Evolutionary conservation across 2,113 vertebrate species (phyloP).

Genomic region (Laticauda laticaudata): DNA sequence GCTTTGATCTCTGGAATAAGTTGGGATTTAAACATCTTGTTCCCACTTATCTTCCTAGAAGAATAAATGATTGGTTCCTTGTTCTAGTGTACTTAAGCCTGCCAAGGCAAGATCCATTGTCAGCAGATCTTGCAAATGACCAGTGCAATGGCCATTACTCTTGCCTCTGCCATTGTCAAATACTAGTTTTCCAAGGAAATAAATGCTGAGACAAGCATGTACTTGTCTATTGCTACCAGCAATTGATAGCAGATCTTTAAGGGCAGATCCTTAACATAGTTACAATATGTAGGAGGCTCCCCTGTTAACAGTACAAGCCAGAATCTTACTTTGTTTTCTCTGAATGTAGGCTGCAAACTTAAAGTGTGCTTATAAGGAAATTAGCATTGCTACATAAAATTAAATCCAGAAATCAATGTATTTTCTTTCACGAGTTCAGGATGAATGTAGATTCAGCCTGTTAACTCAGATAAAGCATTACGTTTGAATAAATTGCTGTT

Average conservation of each 20-base stretch:
- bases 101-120: background rate
- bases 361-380: background rate
- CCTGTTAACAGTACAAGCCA: background rate
- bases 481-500: background rate
- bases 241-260: background rate
- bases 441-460: background rate
- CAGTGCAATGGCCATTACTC: background rate
- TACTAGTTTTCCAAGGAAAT: background rate
- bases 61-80: background rate
- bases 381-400: background rate
- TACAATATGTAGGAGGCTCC: background rate
- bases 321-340: background rate
- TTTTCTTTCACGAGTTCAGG: background rate
- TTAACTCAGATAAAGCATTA: background rate
- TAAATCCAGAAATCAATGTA: background rate
- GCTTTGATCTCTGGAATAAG: background rate
- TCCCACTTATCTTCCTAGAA: background rate
- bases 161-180: background rate
- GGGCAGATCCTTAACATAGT: background rate
- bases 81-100: background rate
- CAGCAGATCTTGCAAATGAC: background rate
- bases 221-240: background rate
- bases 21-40: background rate
- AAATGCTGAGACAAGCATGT: background rate
- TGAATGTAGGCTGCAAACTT: background rate